A percentile compares a stretch with the other conserved stretches of the same genome.
These are phyloP conservation scores for Pterocles gutturalis DNA, from an alignment of 2,113 vertebrate genomes.

Conservation along the genomic window DNA sequence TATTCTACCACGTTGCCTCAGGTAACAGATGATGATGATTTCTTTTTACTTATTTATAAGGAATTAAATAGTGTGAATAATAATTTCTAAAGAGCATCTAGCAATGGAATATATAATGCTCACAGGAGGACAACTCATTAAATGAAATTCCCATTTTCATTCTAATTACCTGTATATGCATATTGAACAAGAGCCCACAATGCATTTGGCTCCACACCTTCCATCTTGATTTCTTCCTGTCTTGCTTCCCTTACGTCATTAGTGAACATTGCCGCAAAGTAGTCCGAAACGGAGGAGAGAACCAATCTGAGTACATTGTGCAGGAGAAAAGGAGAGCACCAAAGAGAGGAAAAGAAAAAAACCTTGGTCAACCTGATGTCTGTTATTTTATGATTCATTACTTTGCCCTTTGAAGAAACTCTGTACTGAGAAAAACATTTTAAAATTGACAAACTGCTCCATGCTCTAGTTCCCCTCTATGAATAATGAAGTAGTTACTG, in stretches of 20 bases:
- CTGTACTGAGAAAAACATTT: constrained; percentile 23
- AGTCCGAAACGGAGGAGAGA: constrained; percentile 97
- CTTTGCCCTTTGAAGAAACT: constrained; percentile 31
- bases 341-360: not conserved
- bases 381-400: constrained; percentile 46
- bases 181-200: constrained; percentile 97
- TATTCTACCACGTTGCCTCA: not conserved
- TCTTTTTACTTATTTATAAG: not conserved
- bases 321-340: not conserved
- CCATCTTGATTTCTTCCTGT: constrained; percentile 98
- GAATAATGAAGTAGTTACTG: constrained; percentile 63
- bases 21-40: not conserved
- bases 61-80: not conserved
- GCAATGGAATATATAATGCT: not conserved
- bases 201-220: constrained; percentile 96
- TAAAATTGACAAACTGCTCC: constrained; percentile 48
- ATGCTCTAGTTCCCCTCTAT: constrained; percentile 28
- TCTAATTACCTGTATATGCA: constrained; percentile 90
- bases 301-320: constrained; percentile 82
- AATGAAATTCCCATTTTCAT: not conserved
- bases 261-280: constrained; percentile 99
- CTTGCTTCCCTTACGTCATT: constrained; percentile 96
- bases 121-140: not conserved
- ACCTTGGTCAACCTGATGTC: not conserved
- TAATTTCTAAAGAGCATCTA: not conserved